phyloP scores from a whole-genome alignment of 2,113 vertebrate genomes.

The Phyllostomus discolor region DNA sequence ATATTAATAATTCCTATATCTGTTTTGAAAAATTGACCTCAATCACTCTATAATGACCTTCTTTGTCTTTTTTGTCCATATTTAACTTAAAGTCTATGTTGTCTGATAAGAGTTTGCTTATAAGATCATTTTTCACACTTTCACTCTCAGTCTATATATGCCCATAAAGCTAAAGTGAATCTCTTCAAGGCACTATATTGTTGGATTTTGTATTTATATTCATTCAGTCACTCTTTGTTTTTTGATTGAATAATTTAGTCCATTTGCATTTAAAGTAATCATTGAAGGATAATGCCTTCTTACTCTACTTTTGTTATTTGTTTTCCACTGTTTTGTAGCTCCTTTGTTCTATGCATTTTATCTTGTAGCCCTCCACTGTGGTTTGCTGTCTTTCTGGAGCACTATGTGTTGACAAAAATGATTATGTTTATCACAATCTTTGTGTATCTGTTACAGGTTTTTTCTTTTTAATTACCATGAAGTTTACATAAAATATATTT shows the following conservation, averaged over 20 bases:
- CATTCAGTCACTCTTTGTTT: not conserved
- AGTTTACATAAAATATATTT: not conserved
- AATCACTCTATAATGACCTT: not conserved
- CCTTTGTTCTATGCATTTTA: not conserved
- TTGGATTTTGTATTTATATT: not conserved
- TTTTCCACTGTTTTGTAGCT: not conserved
- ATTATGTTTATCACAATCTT: not conserved
- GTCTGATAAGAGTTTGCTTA: not conserved
- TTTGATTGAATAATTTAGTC: not conserved
- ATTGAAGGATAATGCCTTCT: not conserved
- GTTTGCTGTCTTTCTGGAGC: not conserved
- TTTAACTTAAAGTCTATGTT: not conserved
- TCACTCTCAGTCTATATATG: not conserved
- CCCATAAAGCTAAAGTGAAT: not conserved
- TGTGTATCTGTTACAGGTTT: not conserved
- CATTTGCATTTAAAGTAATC: not conserved
- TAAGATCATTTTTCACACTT: not conserved
- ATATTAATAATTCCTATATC: not conserved
- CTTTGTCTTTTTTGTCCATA: not conserved
- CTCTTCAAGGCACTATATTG: not conserved
- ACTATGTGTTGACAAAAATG: not conserved
- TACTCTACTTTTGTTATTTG: not conserved
- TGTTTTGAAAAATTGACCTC: not conserved
- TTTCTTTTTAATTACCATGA: not conserved
- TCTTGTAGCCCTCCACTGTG: not conserved